Percentiles rank a stretch among this genome's conserved stretches.
These are phyloP conservation scores for Nephila pilipes DNA, from an alignment of 1,140 invertebrate genomes.

Conservation along the genomic window DNA sequence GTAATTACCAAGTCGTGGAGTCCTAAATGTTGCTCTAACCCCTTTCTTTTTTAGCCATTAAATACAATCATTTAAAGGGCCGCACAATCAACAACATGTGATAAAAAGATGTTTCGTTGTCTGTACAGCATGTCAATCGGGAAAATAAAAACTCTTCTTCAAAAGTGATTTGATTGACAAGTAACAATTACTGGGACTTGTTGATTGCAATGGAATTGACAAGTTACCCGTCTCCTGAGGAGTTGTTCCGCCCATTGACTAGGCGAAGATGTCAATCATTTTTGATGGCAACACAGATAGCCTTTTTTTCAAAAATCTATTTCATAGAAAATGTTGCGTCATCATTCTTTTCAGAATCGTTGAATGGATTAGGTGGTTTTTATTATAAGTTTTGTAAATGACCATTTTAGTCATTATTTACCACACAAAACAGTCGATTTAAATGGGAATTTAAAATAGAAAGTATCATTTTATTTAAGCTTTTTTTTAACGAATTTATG, in stretches of 20 bases:
- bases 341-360: not conserved
- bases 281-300: constrained; percentile 25
- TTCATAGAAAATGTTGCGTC: not conserved
- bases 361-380: too few relatives aligned
- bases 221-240: constrained; percentile 55
- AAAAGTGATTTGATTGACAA: constrained; percentile 60
- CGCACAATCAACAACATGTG: constrained; percentile 47
- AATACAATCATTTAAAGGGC: constrained; percentile 32
- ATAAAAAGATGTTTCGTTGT: constrained; percentile 71
- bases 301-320: not conserved
- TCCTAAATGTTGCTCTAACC: constrained; percentile 15
- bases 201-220: constrained; percentile 67
- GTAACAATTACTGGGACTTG: constrained; percentile 67
- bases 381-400: too few relatives aligned
- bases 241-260: constrained; percentile 4
- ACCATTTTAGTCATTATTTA: too few relatives aligned
- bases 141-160: constrained; percentile 7
- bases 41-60: constrained; percentile 46
- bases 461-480: too few relatives aligned
- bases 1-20: constrained; percentile 45
- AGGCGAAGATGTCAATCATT: constrained; percentile 38
- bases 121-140: constrained; percentile 54
- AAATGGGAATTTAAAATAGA: too few relatives aligned
- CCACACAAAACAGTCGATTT: too few relatives aligned
- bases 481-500: too few relatives aligned